phyloP scores from a whole-genome alignment of 2,888 invertebrate genomes.

The Invenusta paracnida region DNA sequence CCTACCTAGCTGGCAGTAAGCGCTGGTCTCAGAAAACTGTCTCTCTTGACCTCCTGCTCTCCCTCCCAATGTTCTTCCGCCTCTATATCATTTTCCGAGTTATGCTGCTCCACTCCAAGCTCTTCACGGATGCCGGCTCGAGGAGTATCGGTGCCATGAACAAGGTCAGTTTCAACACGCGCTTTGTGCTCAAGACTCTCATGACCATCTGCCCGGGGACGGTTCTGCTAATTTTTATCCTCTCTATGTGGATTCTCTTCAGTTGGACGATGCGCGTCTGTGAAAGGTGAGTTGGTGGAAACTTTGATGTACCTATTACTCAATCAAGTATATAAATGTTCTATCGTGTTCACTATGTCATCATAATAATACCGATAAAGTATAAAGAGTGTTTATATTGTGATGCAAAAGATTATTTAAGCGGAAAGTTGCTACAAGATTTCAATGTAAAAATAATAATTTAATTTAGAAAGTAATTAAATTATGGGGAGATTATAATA shows the following conservation, averaged over 20 bases:
- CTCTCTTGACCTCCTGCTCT: slow-evolving; percentile 81
- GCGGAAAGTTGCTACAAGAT: too few relatives aligned
- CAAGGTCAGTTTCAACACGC: slow-evolving; percentile 62
- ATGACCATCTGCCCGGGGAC: slow-evolving; percentile 96
- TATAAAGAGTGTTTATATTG: too few relatives aligned
- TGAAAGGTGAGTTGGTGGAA: slow-evolving; percentile 92
- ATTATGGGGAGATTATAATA: too few relatives aligned
- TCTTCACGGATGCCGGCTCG: slow-evolving; percentile 95
- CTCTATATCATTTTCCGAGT: slow-evolving; percentile 95
- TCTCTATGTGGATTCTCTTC: slow-evolving; percentile 95
- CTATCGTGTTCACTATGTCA: too few relatives aligned
- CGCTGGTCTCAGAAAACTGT: slow-evolving; percentile 15
- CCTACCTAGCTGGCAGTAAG: slow-evolving; percentile 67
- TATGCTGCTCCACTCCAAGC: slow-evolving; percentile 92
- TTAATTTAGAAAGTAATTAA: too few relatives aligned
- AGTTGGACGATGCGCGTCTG: slow-evolving; percentile 93
- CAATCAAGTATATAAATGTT: too few relatives aligned
- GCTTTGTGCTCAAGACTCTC: slow-evolving; percentile 88
- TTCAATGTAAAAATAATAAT: too few relatives aligned
- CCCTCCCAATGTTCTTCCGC: slow-evolving; percentile 94
- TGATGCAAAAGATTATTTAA: too few relatives aligned
- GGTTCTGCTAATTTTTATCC: slow-evolving; percentile 94
- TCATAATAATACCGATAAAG: too few relatives aligned
- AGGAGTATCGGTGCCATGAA: slow-evolving; percentile 66
- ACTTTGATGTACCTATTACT: too few relatives aligned